Percentiles rank a stretch among this genome's conserved stretches.
Conservation (phyloP, 64 coral and sea anemone species). For the Acropora tenuis region DNA sequence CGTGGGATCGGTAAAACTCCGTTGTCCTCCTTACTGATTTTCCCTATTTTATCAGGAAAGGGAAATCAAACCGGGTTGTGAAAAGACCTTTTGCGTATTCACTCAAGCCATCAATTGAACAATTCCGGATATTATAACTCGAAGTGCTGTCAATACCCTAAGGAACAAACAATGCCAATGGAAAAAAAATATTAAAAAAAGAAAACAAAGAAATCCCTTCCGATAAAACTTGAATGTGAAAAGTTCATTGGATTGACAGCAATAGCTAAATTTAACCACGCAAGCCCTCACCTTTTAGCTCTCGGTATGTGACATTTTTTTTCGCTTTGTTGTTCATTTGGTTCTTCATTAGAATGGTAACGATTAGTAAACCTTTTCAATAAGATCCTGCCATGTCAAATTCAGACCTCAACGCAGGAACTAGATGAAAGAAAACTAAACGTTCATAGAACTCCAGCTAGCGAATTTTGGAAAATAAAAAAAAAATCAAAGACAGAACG, state of each 20-base stretch:
- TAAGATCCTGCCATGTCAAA: background rate
- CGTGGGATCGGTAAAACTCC: too few relatives aligned
- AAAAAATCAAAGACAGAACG: too few relatives aligned
- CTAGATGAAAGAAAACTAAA: too few relatives aligned
- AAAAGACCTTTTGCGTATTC: too few relatives aligned
- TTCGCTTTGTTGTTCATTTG: background rate
- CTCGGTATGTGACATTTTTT: background rate
- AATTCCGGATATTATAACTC: background rate
- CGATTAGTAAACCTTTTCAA: too few relatives aligned
- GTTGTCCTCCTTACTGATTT: too few relatives aligned
- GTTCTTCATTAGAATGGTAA: too few relatives aligned
- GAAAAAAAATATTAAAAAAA: constrained; percentile 16
- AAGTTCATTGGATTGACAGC: background rate
- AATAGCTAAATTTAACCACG: background rate
- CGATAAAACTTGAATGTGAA: constrained; percentile 19
- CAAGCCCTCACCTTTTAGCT: background rate
- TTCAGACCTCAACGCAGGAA: background rate
- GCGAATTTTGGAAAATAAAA: too few relatives aligned
- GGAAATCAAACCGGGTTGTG: too few relatives aligned
- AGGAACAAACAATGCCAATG: background rate
- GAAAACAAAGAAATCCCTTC: constrained; percentile 27
- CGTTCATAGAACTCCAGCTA: too few relatives aligned
- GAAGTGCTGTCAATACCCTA: background rate
- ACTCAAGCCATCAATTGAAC: background rate
- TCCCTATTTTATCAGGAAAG: too few relatives aligned